Percentiles rank a stretch among this genome's conserved stretches.
phyloP scores from a whole-genome alignment of 2,888 invertebrate species.

The Quadroppia sp. region DNA sequence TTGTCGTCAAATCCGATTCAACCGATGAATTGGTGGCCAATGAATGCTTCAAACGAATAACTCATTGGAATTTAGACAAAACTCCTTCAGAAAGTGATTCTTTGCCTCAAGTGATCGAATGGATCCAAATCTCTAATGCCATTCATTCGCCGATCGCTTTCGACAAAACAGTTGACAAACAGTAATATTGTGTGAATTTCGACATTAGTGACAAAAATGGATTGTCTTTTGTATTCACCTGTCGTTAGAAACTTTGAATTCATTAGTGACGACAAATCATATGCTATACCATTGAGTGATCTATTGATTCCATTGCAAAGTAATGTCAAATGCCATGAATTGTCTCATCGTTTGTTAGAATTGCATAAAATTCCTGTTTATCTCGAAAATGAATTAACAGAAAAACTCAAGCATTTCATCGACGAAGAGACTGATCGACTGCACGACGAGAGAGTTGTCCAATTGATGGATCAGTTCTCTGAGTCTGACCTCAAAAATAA shows the following conservation, averaged over 20 bases:
- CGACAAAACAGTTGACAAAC: not conserved
- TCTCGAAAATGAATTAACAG: constrained; percentile 61
- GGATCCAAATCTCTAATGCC: constrained; percentile 38
- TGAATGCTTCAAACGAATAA: constrained; percentile 29
- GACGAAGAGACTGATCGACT: constrained; percentile 37
- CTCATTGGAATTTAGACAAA: constrained; percentile 41
- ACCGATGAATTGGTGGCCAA: not conserved
- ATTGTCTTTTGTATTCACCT: constrained; percentile 19
- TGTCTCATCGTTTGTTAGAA: constrained; percentile 63
- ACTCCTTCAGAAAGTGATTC: constrained; percentile 35
- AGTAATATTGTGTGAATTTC: not conserved
- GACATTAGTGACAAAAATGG: not conserved
- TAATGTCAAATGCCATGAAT: constrained; percentile 61
- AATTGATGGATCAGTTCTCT: constrained; percentile 4
- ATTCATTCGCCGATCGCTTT: constrained; percentile 34
- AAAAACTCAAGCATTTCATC: constrained; percentile 34
- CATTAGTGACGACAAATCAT: not conserved
- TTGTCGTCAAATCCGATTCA: constrained; percentile 6
- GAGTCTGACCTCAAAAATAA: not conserved
- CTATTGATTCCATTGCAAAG: constrained; percentile 38
- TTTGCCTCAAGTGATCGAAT: constrained; percentile 28
- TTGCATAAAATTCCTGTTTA: constrained; percentile 68
- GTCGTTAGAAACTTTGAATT: constrained; percentile 7
- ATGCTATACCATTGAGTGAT: not conserved
- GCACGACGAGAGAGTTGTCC: constrained; percentile 10